phyloP scores from a whole-genome alignment of 2,888 invertebrate species.

The Aphidius colemani region DNA sequence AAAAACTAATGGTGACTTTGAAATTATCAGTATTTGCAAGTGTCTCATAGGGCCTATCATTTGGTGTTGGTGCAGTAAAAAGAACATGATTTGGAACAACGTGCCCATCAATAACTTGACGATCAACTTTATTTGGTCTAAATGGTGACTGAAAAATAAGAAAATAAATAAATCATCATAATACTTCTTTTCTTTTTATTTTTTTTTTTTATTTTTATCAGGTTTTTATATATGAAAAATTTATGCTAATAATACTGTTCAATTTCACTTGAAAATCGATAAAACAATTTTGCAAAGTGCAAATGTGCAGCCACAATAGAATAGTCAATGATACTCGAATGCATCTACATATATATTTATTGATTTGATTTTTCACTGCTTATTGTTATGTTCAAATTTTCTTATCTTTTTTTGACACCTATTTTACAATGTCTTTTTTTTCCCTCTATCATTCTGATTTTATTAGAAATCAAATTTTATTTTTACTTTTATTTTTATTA shows the following conservation, averaged over 20 bases:
- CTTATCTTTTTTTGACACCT: slow-evolving; percentile 6
- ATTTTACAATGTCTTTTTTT: slow-evolving; percentile 6
- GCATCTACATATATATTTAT: not conserved
- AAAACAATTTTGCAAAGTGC: too few relatives aligned
- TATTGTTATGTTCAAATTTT: slow-evolving; percentile 2
- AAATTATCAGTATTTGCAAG: slow-evolving; percentile 82
- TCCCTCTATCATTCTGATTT: not conserved
- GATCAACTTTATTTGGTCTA: slow-evolving; percentile 77
- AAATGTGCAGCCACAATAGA: not conserved
- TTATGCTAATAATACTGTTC: not conserved
- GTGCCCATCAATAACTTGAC: slow-evolving; percentile 86
- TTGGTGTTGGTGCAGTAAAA: slow-evolving; percentile 81
- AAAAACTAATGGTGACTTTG: slow-evolving; percentile 81
- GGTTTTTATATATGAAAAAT: not conserved
- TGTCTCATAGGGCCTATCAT: slow-evolving; percentile 76
- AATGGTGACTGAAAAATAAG: slow-evolving; percentile 65
- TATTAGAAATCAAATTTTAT: too few relatives aligned
- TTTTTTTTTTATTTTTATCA: not conserved
- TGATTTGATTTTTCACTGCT: not conserved
- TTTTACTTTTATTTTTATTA: too few relatives aligned
- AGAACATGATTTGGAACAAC: slow-evolving; percentile 85
- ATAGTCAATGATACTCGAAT: not conserved
- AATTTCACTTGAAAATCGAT: not conserved
- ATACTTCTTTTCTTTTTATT: too few relatives aligned
- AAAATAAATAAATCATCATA: not conserved